Evolutionary conservation across 2,888 invertebrate genomes (phyloP), one percentile per base, ranked within the genome.

Genomic region (Drosophila maculinotata): DNA sequence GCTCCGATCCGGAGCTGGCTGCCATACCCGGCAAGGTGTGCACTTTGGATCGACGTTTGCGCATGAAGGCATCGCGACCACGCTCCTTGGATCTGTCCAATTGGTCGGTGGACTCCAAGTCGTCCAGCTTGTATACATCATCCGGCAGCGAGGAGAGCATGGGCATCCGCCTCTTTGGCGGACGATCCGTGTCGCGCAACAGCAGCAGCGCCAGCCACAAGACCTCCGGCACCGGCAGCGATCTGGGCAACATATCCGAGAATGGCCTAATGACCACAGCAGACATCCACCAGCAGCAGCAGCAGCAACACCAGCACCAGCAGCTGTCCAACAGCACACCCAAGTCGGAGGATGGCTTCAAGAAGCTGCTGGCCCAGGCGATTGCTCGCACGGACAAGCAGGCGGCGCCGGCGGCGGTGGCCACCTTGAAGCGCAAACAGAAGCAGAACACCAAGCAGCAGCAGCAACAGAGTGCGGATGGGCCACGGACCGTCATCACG

Each of bases 121-220:
- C 96, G 0, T 96, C 96, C 15, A 95, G 95, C 60, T 89, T 96
- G 8, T 96, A 95, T 88, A 96, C 96, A 0, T 96, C 96, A 0
- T 96, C 96, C 0, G 96, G 96, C n/a, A 96, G 96, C 69, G 97
- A 97, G 87, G 96, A 96, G 84, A 96, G 95, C 68, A 94, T 96
- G 93, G 95, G 95, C 1, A 91, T 95, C 12, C 92, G 94, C 15
- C 78, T 91, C 17, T 92, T 92, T 70, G 91, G 91, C 31, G 92
- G 93, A 1, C 93, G 95, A 1, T 95, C 94, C 54, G 93, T 96
- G 0, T 95, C 96, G 0, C 92, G 95, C 26, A 96, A 95, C 70
- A 95, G 95, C 89, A 95, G 95, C 36, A 95, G 94, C 64, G 95
- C 95, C 41, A 95, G 95, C 79, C 94, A 95, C 75, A 93, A 94